A percentile compares a stretch with the other conserved stretches of the same genome.
These are phyloP conservation scores for Engystomops pustulosus DNA, from an alignment of 2,113 vertebrate genomes.

Conservation along the genomic window DNA sequence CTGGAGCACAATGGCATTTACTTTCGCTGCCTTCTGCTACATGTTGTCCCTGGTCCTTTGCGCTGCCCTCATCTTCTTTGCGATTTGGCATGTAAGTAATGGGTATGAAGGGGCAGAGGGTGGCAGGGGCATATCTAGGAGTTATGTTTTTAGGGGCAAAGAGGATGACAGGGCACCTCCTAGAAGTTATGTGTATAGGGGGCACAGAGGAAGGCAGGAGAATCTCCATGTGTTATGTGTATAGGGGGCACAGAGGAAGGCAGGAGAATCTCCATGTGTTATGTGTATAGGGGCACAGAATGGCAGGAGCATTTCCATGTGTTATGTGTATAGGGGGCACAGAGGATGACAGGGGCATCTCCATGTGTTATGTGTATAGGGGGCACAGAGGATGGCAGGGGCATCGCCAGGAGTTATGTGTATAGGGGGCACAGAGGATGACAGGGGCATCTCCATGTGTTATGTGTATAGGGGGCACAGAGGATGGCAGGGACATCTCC, in stretches of 20 bases:
- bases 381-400: background rate
- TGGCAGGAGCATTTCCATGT: background rate
- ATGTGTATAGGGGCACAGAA: background rate
- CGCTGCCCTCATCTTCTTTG: slow-evolving; percentile 95
- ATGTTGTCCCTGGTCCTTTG: slow-evolving; percentile 96
- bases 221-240: background rate
- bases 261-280: background rate
- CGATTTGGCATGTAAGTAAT: slow-evolving; percentile 95
- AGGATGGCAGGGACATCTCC: background rate
- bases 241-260: background rate
- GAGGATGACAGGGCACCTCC: background rate
- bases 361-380: background rate
- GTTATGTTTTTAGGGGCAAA: background rate
- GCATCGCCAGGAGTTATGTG: background rate
- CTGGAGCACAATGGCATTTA: slow-evolving; percentile 84
- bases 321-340: background rate
- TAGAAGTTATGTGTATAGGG: background rate
- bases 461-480: background rate
- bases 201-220: background rate
- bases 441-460: background rate
- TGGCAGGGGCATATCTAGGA: background rate
- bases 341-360: background rate
- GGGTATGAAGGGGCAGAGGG: background rate
- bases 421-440: background rate
- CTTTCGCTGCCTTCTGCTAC: slow-evolving; percentile 97